phyloP scores from a whole-genome alignment of 2,797 vertebrate species.

The Podarcis lilfordi region DNA sequence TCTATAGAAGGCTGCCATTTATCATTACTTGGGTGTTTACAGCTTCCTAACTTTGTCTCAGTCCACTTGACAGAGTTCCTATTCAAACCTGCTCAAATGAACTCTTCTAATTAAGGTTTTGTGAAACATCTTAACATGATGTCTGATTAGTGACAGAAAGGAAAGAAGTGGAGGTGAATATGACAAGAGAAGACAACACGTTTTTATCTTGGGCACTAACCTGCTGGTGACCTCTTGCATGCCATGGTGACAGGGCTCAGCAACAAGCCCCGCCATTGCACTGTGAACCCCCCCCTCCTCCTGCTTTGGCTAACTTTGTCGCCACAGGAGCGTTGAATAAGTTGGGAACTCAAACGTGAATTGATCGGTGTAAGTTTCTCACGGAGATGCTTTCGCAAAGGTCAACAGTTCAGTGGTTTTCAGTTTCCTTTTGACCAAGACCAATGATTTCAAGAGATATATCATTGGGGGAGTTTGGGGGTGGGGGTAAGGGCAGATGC shows the following conservation, averaged over 20 bases:
- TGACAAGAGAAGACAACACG: neutral
- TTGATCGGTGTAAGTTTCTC: constrained; percentile 4
- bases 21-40: constrained; percentile 55
- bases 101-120: constrained; percentile 44
- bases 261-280: neutral
- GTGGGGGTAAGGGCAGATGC: neutral
- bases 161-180: neutral
- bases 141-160: constrained; percentile 11
- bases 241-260: neutral
- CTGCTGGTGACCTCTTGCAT: constrained; percentile 5
- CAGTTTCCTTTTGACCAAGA: constrained; percentile 28
- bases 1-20: constrained; percentile 13
- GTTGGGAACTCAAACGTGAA: neutral
- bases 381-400: constrained; percentile 3
- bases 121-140: neutral
- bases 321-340: constrained; percentile 23
- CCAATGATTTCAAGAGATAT: constrained; percentile 10
- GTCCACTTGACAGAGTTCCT: constrained; percentile 32
- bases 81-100: constrained; percentile 36
- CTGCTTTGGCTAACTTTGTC: neutral
- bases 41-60: constrained; percentile 51
- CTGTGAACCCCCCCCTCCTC: neutral
- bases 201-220: constrained; percentile 1
- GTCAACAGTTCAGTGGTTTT: constrained; percentile 24
- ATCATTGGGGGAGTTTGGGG: neutral